phyloP scores from a whole-genome alignment of 2,113 vertebrate genomes.

The Sorex fumeus region DNA sequence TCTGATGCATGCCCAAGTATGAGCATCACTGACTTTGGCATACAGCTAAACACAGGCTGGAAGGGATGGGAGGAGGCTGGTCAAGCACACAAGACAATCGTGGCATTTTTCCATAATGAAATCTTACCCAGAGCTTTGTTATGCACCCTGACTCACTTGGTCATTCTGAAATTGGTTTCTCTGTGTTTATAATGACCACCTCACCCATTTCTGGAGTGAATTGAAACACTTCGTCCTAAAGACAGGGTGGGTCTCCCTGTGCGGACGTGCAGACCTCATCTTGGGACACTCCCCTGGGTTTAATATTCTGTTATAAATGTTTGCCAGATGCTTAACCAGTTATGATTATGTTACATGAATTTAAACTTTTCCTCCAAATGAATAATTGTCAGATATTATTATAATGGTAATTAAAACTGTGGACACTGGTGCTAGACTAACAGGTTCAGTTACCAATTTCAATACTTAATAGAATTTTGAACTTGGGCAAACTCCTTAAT shows the following conservation, averaged over 20 bases:
- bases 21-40: not conserved
- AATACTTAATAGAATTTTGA: not conserved
- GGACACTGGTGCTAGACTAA: not conserved
- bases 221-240: not conserved
- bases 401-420: not conserved
- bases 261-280: not conserved
- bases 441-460: not conserved
- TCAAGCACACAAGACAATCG: not conserved
- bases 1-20: not conserved
- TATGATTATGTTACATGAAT: constrained; percentile 26
- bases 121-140: not conserved
- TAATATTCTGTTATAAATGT: not conserved
- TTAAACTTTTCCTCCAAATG: not conserved
- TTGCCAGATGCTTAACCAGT: not conserved
- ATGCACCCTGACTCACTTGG: not conserved
- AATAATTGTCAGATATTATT: not conserved
- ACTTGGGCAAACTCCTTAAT: constrained; percentile 15
- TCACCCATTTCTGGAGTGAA: constrained; percentile 8
- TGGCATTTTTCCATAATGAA: not conserved
- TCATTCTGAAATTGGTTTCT: not conserved
- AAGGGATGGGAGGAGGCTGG: not conserved
- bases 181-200: not conserved
- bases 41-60: not conserved
- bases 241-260: not conserved
- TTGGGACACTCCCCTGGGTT: not conserved